phyloP scores from a whole-genome alignment of 2,888 invertebrate species.

The Cremastinae sp. region DNA sequence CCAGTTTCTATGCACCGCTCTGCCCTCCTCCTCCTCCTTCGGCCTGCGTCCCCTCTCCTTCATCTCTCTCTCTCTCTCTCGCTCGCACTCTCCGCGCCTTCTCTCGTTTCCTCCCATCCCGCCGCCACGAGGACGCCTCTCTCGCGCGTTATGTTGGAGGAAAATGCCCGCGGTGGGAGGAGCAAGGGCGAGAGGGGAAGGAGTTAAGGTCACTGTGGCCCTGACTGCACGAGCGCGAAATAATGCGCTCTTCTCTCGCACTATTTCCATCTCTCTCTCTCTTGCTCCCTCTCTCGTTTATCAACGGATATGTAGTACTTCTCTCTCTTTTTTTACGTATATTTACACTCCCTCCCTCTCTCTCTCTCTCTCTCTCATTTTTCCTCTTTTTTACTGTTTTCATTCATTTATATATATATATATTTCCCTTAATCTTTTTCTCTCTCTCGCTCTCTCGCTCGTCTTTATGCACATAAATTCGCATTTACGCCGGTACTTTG shows the following conservation, averaged over 20 bases:
- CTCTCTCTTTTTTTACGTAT: slow-evolving; percentile 1
- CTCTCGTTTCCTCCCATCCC: slow-evolving; percentile 7
- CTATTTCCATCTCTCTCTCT: slow-evolving; percentile 56
- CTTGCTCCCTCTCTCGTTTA: neutral
- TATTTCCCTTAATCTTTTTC: too few species aligned
- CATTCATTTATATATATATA: neutral
- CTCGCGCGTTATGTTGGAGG: slow-evolving; percentile 27
- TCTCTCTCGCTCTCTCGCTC: too few species aligned
- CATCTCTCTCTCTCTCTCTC: slow-evolving; percentile 1
- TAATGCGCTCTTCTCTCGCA: slow-evolving; percentile 62
- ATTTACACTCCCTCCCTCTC: neutral
- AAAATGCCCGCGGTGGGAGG: slow-evolving; percentile 32
- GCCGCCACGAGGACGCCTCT: slow-evolving; percentile 28
- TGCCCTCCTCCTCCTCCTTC: neutral
- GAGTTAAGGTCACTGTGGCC: slow-evolving; percentile 84
- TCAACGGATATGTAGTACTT: too few species aligned
- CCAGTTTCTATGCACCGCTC: slow-evolving; percentile 52
- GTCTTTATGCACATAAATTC: neutral
- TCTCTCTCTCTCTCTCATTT: neutral
- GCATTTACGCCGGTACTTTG: too few species aligned
- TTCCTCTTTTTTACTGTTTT: neutral
- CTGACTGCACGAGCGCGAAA: slow-evolving; percentile 81
- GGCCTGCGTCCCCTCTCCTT: neutral
- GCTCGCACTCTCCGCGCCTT: slow-evolving; percentile 22
- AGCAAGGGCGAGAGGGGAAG: slow-evolving; percentile 80